Evolutionary conservation across 2,113 vertebrate species (phyloP).

Genomic region (Noctilio leporinus): DNA sequence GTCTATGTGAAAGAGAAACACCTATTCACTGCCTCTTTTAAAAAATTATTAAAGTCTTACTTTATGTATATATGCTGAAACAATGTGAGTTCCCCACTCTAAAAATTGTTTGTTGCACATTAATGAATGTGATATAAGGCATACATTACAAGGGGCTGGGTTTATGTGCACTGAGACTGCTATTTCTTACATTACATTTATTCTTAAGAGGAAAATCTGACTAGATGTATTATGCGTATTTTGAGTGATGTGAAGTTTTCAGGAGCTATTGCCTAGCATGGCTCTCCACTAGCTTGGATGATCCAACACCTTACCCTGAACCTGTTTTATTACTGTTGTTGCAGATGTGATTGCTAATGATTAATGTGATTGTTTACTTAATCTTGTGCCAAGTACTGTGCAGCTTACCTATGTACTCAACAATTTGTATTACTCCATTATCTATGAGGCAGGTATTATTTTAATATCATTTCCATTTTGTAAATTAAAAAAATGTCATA

Average conservation of each 20-base stretch:
- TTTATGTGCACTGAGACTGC: not conserved
- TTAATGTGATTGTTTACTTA: not conserved
- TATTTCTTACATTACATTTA: not conserved
- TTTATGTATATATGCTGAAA: not conserved
- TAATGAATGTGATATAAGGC: conserved; percentile 10
- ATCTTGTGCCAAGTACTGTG: not conserved
- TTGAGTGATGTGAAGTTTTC: conserved; percentile 1
- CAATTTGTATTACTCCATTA: not conserved
- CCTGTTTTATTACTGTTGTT: not conserved
- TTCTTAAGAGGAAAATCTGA: not conserved
- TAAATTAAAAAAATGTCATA: not conserved
- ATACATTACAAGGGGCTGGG: not conserved
- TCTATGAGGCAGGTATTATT: not conserved
- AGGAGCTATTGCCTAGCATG: not conserved
- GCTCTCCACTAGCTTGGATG: not conserved
- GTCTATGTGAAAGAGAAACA: too few relatives aligned
- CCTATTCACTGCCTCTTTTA: too few relatives aligned
- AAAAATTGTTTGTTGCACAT: not conserved
- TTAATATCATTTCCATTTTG: not conserved
- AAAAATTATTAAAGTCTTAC: not conserved
- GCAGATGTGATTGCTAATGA: not conserved
- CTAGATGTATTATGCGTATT: not conserved
- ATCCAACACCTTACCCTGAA: not conserved
- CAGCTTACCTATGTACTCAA: not conserved
- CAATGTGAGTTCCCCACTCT: not conserved